Conservation (phyloP, 92 coral and sea anemone species). For the Porites cylindrica region DNA sequence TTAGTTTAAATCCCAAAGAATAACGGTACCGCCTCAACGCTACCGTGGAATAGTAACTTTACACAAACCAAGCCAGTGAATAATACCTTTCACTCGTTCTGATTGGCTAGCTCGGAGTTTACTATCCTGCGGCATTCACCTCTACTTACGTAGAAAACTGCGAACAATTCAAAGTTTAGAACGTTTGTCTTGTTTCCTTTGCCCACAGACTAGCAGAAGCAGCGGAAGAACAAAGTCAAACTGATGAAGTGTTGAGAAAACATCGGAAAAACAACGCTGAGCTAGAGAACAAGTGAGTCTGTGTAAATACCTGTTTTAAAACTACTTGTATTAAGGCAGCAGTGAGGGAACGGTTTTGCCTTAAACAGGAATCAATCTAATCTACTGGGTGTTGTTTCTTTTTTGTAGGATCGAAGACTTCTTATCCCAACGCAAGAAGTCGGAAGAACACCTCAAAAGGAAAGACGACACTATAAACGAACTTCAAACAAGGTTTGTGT, state of each 20-base stretch:
- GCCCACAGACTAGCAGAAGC: constrained; percentile 70
- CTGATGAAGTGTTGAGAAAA: constrained; percentile 66
- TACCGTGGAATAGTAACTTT: too few species aligned
- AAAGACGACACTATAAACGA: constrained; percentile 77
- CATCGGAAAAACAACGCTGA: constrained; percentile 75
- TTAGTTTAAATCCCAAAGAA: too few species aligned
- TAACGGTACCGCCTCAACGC: too few species aligned
- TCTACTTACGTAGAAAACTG: too few species aligned
- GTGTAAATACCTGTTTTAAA: neutral
- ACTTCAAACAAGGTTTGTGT: constrained; percentile 46
- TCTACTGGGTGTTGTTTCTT: neutral
- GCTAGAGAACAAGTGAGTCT: constrained; percentile 73
- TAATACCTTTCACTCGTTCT: too few species aligned
- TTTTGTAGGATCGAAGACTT: constrained; percentile 80
- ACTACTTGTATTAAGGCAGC: neutral
- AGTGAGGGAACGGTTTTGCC: neutral
- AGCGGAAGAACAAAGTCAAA: constrained; percentile 63
- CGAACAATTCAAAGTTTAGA: neutral
- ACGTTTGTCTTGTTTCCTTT: neutral
- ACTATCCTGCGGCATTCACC: too few species aligned
- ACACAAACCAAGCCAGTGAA: too few species aligned
- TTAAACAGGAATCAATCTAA: too few species aligned
- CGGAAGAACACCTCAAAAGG: constrained; percentile 68
- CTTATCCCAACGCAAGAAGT: constrained; percentile 65
- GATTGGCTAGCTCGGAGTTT: too few species aligned